phyloP scores from a whole-genome alignment of 2,888 invertebrate genomes.

The Rhabditoides inermis region DNA sequence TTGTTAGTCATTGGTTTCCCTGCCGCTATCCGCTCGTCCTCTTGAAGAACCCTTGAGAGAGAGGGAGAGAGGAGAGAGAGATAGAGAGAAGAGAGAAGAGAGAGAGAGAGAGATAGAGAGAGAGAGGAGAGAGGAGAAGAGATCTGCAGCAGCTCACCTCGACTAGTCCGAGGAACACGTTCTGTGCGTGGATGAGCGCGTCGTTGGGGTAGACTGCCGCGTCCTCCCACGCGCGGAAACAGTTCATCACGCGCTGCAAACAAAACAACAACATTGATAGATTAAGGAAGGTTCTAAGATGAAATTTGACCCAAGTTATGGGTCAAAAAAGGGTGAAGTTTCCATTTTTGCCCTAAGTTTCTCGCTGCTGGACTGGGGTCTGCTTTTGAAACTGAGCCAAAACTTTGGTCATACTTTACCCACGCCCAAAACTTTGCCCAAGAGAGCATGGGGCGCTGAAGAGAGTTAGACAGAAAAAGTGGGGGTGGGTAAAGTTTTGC shows the following conservation, averaged over 20 bases:
- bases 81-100: neutral
- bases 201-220: conserved; percentile 91
- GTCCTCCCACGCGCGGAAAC: conserved; percentile 89
- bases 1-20: neutral
- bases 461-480: too few relatives aligned
- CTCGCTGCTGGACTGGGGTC: too few relatives aligned
- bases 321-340: too few relatives aligned
- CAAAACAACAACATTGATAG: conserved; percentile 65
- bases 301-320: too few relatives aligned
- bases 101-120: neutral
- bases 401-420: too few relatives aligned
- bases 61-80: neutral
- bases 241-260: neutral
- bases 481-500: too few relatives aligned
- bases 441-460: too few relatives aligned
- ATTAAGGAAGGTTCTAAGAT: too few relatives aligned
- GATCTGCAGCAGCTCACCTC: conserved; percentile 3
- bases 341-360: too few relatives aligned
- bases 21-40: conserved; percentile 65
- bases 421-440: too few relatives aligned
- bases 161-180: conserved; percentile 76
- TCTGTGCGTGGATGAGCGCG: conserved; percentile 76
- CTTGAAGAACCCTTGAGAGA: conserved; percentile 60
- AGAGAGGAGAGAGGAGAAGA: neutral
- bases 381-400: too few relatives aligned